Base-by-base conservation (phyloP, 2,113 vertebrate species). In the Calypte anna region DNA sequence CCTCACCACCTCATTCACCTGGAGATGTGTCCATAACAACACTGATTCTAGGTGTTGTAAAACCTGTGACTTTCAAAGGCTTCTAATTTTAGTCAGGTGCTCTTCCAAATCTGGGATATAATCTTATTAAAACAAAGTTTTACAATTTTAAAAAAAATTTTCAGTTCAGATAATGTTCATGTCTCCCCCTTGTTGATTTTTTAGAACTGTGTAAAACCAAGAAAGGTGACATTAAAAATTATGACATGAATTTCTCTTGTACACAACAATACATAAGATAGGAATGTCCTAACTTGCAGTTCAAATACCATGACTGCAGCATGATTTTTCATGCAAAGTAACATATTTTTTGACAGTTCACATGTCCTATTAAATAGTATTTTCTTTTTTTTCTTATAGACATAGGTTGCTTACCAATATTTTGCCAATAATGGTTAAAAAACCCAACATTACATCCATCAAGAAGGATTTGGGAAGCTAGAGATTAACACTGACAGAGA, bases 21-120 rank as follows among this genome's bases (percentile, higher is more conserved):
- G 0, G 44, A 67, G 46, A 4, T 17, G 4, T 9, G 16, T 33
- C 5, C 13, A 38, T 20, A 73, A 24, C 20, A 38, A 0, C 38
- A 43, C 12, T n/a, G 36, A 0, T 67, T 62, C 40, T 1, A 0
- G 27, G 3, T 38, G 28, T 0, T 79, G 38, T 15, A 66, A 57
- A 82, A 28, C 3, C 3, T n/a, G 21, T 17, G 61, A 44, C 43
- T 79, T 81, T 38, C 13, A 72, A 22, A 38, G n/a, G 23, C 23
- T 24, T 3, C 3, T 20, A 27, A 11, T 19, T 74, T 66, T 27
- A 51, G 4, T 58, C n/a, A 53, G 10, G 6, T 46, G 10, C 46
- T 28, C n/a, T 51, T 30, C 7, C 50, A 50, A 55, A 55, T 30
- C 30, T 15, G 2, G 9, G 19, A 4, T 44, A 12, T 19, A 22